Conservation (phyloP, 2,797 vertebrate genomes). For the Phrynocephalus guinanensis region DNA sequence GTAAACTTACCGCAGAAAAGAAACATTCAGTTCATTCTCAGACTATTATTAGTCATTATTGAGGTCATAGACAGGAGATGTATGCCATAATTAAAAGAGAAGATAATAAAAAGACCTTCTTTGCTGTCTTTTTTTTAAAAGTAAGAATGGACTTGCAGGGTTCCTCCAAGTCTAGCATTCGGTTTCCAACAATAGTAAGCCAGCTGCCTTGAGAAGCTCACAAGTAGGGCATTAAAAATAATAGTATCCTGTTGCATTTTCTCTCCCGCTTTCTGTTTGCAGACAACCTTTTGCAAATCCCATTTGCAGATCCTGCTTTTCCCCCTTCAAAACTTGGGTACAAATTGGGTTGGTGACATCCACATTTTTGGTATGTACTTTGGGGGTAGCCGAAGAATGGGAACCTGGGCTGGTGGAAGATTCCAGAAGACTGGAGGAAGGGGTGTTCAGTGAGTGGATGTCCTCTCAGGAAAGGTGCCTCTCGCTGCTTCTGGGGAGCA, state of each 20-base stretch:
- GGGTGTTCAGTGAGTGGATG: no score
- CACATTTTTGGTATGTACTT: not conserved
- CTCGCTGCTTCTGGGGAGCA: no score
- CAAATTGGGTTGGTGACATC: not conserved
- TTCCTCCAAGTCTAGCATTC: not conserved
- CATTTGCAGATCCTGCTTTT: not conserved
- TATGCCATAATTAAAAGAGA: conserved; percentile 34
- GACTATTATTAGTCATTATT: conserved; percentile 38
- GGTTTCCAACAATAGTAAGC: not conserved
- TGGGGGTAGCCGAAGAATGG: no score
- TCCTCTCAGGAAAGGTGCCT: no score
- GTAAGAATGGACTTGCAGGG: not conserved
- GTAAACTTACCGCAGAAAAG: conserved; percentile 1
- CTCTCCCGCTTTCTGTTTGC: no score
- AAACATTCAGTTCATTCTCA: conserved; percentile 32
- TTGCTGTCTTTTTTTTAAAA: not conserved
- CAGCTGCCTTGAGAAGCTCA: not conserved
- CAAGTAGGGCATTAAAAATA: not conserved
- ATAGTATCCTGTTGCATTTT: not conserved
- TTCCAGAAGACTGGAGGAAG: no score
- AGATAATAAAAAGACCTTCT: conserved; percentile 23
- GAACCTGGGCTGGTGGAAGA: no score
- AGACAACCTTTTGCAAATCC: no score
- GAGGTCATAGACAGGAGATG: conserved; percentile 34
- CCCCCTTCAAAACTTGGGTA: not conserved